Evolutionary conservation across 2,113 vertebrate genomes (phyloP), one percentile per base, ranked within the genome.

Genomic region (Crypturellus undulatus): DNA sequence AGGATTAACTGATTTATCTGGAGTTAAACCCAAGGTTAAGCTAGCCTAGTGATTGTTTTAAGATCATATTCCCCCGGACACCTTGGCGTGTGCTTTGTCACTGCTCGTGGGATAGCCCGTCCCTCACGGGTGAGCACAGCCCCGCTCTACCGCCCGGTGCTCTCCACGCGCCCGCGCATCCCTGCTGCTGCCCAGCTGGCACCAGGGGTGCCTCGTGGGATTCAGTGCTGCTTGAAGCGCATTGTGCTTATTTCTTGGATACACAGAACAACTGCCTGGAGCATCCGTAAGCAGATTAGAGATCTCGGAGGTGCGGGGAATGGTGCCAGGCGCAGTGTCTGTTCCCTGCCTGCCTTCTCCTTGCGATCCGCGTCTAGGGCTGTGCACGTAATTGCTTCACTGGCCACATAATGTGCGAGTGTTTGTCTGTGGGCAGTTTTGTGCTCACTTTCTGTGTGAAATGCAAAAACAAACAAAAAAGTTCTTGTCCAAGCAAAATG

Each of bases 141-240:
- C 76, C 43, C 60, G 0, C 30, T 2, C 0, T 12, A 69, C 82
- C 20, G 38, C 38, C 62, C 78, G 7, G 32, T 4, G 38, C 58
- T 81, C 60, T 42, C 13, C 2, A 49, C 85, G 32, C 40, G 42
- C 42, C 42, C 62, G 47, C 60, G 36, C 73, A 0, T 1, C 73
- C 76, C 43, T 52, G 0, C 15, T 30, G 38, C 73, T 68, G 3
- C 65, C 1, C 18, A 76, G 49, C 91, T 67, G 79, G 87, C 91
- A 70, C 75, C 30, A 73, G 56, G 1, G 0, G 38, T 34, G 91
- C 80, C 70, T 40, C 40, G 0, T 4, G 42, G 65, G 80, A 10
- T 77, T 77, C 59, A 10, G 17, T 59, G 90, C 65, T 90, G 90
- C 86, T 76, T 82, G 70, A 25, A 90, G 88, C 80, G 76, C 68